Percentiles rank a stretch among this genome's conserved stretches.
These are phyloP conservation scores for Sciurus niger DNA, from an alignment of 2,113 vertebrate genomes.

Conservation along the genomic window DNA sequence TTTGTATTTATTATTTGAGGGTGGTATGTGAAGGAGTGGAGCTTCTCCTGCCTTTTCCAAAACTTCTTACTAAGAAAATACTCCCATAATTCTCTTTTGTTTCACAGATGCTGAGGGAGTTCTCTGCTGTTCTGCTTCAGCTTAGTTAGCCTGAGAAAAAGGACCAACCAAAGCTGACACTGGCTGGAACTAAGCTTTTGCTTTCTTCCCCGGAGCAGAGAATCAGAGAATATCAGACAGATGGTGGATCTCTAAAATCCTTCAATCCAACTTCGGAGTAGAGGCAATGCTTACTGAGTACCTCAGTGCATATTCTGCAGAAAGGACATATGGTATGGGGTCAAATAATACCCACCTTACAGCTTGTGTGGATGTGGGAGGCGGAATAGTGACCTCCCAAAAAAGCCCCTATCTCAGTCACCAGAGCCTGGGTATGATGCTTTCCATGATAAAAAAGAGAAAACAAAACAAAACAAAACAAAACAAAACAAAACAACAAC, in stretches of 20 bases:
- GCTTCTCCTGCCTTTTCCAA: constrained; percentile 77
- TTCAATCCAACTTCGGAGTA: not conserved
- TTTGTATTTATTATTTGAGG: constrained; percentile 81
- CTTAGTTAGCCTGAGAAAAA: constrained; percentile 65
- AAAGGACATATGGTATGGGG: not conserved
- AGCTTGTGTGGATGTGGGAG: not conserved
- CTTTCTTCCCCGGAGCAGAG: constrained; percentile 64
- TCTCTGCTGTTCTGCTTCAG: constrained; percentile 73
- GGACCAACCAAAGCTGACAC: constrained; percentile 33
- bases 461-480: no score
- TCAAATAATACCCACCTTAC: not conserved
- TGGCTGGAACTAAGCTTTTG: constrained; percentile 75
- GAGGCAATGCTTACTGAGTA: not conserved
- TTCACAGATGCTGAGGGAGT: constrained; percentile 75
- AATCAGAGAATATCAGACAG: not conserved
- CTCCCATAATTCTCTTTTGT: constrained; percentile 78
- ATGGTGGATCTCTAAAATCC: not conserved
- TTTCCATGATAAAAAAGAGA: no score
- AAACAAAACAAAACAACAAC: not conserved
- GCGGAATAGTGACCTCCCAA: not conserved
- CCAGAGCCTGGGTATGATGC: not conserved
- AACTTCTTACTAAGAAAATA: constrained; percentile 70
- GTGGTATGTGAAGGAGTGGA: constrained; percentile 68
- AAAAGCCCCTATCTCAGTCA: not conserved
- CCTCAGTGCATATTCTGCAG: not conserved